Evolutionary conservation across 2,888 invertebrate species (phyloP), one percentile per base, ranked within the genome.

Genomic region (Chrysina gloriosa): DNA sequence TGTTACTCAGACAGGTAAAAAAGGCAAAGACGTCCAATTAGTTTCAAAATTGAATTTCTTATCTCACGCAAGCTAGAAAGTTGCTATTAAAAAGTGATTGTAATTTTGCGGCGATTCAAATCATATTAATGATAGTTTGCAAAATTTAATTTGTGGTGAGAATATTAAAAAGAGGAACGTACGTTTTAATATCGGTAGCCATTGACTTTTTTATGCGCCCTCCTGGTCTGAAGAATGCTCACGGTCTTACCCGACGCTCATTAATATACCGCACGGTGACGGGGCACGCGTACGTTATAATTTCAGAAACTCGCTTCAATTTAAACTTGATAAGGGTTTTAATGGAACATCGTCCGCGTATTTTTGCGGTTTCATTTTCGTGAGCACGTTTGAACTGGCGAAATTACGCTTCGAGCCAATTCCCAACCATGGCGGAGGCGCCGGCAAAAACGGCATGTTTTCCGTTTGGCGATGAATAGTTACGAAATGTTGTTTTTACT

Each of bases 271-370:
- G 23, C 21, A 23, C 36, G 36, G 25, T 31, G 56, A 47, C 58
- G 23, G 7, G 34, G 58, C 58, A 58, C 66, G 66, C 27, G 47
- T 16, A 29, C 31, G 54, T 56, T 56, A 47, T 66, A 66, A 66
- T 66, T 66, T 56, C 25, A 47, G 65, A 66, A 66, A 66, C 58
- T 66, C 65, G 47, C 58, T 58, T 45, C 58, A 66, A 66, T 66
- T 66, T 66, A 66, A 66, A 34, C 47, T 66, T 66, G 58, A 66
- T 58, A 66, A 66, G 65, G 54, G 65, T 56, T 56, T 52, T 56
- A 65, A 65, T 65, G 56, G 65, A 65, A 36, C 36, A 56, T 56
- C 36, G 36, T n/a, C 56, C 1, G 56, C 23, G 19, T 3, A 27
- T 56, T 56, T 54, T 56, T 56, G 36, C 36, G n/a, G 19, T 6